Base-by-base conservation (phyloP, 2,113 vertebrate species). In the Illadopsis cleaveri region DNA sequence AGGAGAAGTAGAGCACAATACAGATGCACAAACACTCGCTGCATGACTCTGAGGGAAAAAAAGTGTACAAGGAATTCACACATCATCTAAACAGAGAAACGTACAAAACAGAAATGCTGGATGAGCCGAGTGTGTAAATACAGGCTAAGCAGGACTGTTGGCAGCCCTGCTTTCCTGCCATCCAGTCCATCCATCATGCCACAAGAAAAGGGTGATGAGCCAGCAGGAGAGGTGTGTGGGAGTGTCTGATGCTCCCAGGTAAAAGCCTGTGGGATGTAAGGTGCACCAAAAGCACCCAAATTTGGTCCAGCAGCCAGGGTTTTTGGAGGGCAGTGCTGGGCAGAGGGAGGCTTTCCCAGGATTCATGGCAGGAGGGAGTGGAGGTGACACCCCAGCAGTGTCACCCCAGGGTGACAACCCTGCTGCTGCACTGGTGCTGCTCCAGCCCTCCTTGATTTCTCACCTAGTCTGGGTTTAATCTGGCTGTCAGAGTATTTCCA, bases 11-110 rank as follows among this genome's bases (percentile, higher is more conserved):
- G 87, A 95, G 92, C 94, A 94, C 86, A 96, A 96, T 95, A 96
- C 96, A 97, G 96, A 96, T 97, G 96, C 94, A 96, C 96, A 97
- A 97, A 97, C 96, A 91, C 94, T 89, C 50, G 4, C 95, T 96
- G 93, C 85, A 89, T 91, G 82, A 83, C 92, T 96, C 76, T 38
- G 93, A 86, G 80, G 90, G 60, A 84, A 94, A 94, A 45, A 93
- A 91, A 83, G 72, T 77, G 86, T 64, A 96, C 92, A 83, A 92
- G 84, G 90, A 84, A 95, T 95, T 95, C 96, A 92, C 91, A 97
- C 96, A 96, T 96, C 93, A 89, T 97, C 82, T 94, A 60, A 93
- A 95, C 12, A 88, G 86, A 95, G 40, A 61, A 92, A 84, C 0
- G 9, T 85, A 94, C 53, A 78, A 97, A 93, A 48, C 2, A 89